Conservation (phyloP, 2,113 vertebrate species). For the Rhombomys opimus region DNA sequence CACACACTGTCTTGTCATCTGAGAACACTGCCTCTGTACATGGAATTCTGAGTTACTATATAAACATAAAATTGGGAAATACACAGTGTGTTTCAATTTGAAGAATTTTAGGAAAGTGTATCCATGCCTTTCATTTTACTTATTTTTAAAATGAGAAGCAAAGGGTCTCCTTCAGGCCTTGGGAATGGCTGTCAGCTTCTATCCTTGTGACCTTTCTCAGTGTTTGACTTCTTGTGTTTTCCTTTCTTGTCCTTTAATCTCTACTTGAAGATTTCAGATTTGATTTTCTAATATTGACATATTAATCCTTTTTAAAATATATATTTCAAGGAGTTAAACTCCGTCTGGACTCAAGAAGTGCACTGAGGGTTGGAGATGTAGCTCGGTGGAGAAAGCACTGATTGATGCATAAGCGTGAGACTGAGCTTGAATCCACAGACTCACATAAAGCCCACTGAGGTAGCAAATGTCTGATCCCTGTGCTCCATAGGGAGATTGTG, state of each 20-base stretch:
- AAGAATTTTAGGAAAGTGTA: background rate
- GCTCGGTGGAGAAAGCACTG: background rate
- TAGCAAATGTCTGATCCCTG: background rate
- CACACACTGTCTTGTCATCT: background rate
- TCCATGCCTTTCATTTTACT: background rate
- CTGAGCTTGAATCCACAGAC: background rate
- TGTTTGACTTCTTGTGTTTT: background rate
- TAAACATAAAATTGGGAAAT: background rate
- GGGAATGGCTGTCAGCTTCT: background rate
- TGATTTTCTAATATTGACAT: constrained; percentile 35
- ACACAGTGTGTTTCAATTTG: background rate
- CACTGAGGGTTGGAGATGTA: background rate
- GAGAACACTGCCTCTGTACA: background rate
- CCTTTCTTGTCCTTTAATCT: background rate
- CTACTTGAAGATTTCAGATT: constrained; percentile 20
- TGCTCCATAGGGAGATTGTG: background rate
- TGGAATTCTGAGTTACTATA: constrained; percentile 45
- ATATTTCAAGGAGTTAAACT: background rate
- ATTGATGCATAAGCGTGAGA: background rate
- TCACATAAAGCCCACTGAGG: background rate
- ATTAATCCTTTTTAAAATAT: background rate
- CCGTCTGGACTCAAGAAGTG: constrained; percentile 13
- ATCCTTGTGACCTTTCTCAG: background rate
- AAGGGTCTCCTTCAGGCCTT: background rate
- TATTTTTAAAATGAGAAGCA: background rate